phyloP scores from a whole-genome alignment of 2,113 vertebrate species.

The Dendropsophus ebraccatus region DNA sequence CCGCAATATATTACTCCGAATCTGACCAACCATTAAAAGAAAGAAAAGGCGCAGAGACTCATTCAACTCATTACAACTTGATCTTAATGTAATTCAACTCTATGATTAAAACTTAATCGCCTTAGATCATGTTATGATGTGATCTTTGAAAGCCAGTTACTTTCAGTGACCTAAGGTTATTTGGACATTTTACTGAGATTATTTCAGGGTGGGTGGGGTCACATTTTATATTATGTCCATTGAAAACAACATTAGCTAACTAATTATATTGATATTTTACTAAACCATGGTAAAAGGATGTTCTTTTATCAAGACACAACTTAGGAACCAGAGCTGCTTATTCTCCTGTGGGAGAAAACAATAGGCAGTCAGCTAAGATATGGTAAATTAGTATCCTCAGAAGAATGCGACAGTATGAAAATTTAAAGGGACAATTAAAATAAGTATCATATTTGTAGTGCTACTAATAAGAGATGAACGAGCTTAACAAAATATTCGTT shows the following conservation, averaged over 20 bases:
- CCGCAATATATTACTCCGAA: background rate
- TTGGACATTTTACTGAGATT: slow-evolving; percentile 3
- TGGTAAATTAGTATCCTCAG: background rate
- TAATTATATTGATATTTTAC: background rate
- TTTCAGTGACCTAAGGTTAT: slow-evolving; percentile 10
- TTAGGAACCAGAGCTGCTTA: background rate
- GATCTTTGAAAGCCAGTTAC: slow-evolving; percentile 13
- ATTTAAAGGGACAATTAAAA: background rate
- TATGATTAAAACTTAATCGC: slow-evolving; percentile 9
- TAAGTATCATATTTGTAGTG: too few species aligned
- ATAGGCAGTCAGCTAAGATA: background rate
- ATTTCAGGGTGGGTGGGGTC: slow-evolving; percentile 24
- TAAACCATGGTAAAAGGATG: background rate
- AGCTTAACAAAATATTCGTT: too few species aligned
- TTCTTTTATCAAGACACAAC: background rate
- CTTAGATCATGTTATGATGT: slow-evolving; percentile 24
- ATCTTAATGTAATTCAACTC: slow-evolving; percentile 14
- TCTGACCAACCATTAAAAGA: background rate
- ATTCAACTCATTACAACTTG: slow-evolving; percentile 20
- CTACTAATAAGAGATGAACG: too few species aligned
- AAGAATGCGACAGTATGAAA: background rate
- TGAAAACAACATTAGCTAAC: slow-evolving; percentile 8
- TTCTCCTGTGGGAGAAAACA: background rate
- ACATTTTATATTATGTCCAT: background rate
- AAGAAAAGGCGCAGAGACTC: background rate